Conservation (phyloP, 1,140 invertebrate genomes). For the Apis florea region DNA sequence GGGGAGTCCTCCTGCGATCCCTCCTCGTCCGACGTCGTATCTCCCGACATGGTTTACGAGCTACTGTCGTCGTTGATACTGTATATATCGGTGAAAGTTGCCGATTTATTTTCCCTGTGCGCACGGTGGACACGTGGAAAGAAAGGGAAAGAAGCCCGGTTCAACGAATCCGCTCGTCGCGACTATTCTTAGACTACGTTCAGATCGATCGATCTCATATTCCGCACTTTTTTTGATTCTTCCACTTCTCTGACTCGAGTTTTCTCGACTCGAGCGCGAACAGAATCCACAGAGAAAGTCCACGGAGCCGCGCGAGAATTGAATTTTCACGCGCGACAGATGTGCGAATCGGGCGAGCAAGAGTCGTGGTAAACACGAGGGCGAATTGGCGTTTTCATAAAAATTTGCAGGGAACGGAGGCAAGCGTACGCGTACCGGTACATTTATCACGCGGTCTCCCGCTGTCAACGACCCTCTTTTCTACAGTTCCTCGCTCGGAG, state of each 20-base stretch:
- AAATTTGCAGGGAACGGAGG: background rate
- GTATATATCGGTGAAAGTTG: slow-evolving; percentile 55
- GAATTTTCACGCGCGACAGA: background rate
- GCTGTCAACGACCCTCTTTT: slow-evolving; percentile 44
- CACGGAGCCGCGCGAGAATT: background rate
- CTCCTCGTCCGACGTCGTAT: slow-evolving; percentile 76
- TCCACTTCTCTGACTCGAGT: background rate
- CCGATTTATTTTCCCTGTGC: slow-evolving; percentile 58
- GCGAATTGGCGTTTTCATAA: background rate
- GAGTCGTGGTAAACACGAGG: background rate
- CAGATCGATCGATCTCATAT: slow-evolving; percentile 47
- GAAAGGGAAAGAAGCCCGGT: slow-evolving; percentile 56
- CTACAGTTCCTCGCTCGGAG: slow-evolving; percentile 7
- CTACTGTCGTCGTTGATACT: slow-evolving; percentile 17
- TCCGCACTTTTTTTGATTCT: slow-evolving; percentile 30
- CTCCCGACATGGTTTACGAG: slow-evolving; percentile 68
- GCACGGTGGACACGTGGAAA: slow-evolving; percentile 58
- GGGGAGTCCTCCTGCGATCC: slow-evolving; percentile 83
- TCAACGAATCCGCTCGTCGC: slow-evolving; percentile 65
- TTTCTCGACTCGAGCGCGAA: background rate
- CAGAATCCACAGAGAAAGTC: background rate
- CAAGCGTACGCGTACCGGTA: background rate
- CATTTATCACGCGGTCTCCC: slow-evolving; percentile 6
- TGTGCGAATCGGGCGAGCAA: background rate
- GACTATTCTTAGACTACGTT: slow-evolving; percentile 66